Percentiles rank a stretch among this genome's conserved stretches.
Evolutionary conservation across 2,113 vertebrate species (phyloP).

Genomic region (Tetrao urogallus): DNA sequence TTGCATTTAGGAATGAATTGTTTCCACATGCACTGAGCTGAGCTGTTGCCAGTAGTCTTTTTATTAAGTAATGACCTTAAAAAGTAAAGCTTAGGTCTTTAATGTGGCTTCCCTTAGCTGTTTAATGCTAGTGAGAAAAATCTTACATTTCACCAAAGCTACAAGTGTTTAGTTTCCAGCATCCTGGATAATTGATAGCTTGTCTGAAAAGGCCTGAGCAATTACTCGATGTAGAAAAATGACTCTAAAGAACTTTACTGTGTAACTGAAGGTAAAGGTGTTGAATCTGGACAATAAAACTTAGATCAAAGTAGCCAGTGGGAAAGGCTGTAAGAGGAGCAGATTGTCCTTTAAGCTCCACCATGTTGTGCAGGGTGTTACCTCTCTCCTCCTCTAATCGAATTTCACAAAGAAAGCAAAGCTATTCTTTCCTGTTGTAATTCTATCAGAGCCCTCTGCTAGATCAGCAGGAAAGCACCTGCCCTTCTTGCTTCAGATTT

Average conservation of each 20-base stretch:
- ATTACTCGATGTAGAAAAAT: conserved; percentile 6
- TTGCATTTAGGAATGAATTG: conserved; percentile 19
- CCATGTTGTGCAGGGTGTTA: conserved; percentile 14
- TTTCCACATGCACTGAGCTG: neutral
- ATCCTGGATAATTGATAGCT: conserved; percentile 67
- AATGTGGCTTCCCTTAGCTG: conserved; percentile 32
- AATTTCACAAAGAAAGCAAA: conserved; percentile 54
- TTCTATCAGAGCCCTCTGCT: conserved; percentile 43
- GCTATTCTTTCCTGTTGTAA: conserved; percentile 62
- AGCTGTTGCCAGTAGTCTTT: neutral
- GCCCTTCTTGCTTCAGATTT: conserved; percentile 45
- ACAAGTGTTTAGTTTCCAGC: conserved; percentile 49
- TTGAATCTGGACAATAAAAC: conserved; percentile 58
- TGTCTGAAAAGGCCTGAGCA: conserved; percentile 51
- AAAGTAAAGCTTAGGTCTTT: conserved; percentile 22
- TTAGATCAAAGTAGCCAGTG: conserved; percentile 70
- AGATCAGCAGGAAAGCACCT: conserved; percentile 51
- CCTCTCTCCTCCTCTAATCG: conserved; percentile 57
- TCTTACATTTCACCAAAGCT: conserved; percentile 62
- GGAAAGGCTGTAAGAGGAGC: conserved; percentile 32
- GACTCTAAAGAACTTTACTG: neutral
- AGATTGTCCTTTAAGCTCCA: conserved; percentile 50
- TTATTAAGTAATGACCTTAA: conserved; percentile 12
- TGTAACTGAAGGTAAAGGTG: conserved; percentile 61
- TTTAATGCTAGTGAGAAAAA: conserved; percentile 16